Conservation (phyloP, 2,797 vertebrate genomes). For the Selene dorsalis region DNA sequence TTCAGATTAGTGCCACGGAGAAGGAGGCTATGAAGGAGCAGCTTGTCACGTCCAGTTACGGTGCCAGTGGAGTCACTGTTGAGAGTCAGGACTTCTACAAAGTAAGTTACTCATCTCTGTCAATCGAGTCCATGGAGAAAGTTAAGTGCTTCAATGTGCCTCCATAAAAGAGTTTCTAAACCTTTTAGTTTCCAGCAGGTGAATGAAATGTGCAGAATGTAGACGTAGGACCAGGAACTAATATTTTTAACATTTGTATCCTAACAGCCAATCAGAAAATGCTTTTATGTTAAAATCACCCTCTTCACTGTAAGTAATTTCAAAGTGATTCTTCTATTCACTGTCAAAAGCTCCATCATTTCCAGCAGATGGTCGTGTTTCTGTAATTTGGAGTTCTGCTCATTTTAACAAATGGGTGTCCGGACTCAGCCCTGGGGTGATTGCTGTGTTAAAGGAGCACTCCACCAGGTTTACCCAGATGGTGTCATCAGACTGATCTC, state of each 20-base stretch:
- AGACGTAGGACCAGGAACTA: neutral
- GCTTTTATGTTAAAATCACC: neutral
- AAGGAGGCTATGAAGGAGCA: constrained; percentile 82
- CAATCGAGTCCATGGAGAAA: constrained; percentile 5
- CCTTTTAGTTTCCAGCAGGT: neutral
- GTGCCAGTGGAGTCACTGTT: constrained; percentile 71
- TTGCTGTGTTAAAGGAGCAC: neutral
- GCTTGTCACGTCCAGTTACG: constrained; percentile 86
- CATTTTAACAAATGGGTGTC: neutral
- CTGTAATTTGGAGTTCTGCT: neutral
- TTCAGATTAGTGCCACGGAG: constrained; percentile 86
- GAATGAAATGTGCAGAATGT: neutral
- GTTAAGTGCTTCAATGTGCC: neutral
- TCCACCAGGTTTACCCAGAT: neutral
- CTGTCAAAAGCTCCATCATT: neutral
- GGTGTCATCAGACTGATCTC: neutral
- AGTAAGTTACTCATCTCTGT: constrained; percentile 79
- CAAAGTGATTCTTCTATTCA: neutral
- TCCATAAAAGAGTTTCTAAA: neutral
- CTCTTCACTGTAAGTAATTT: neutral
- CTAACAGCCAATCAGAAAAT: neutral
- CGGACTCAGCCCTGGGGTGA: neutral
- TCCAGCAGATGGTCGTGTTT: neutral
- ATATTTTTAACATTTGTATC: neutral
- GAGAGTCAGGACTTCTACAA: constrained; percentile 89